phyloP scores from a whole-genome alignment of 2,888 invertebrate species.

The Ormia ochracea region DNA sequence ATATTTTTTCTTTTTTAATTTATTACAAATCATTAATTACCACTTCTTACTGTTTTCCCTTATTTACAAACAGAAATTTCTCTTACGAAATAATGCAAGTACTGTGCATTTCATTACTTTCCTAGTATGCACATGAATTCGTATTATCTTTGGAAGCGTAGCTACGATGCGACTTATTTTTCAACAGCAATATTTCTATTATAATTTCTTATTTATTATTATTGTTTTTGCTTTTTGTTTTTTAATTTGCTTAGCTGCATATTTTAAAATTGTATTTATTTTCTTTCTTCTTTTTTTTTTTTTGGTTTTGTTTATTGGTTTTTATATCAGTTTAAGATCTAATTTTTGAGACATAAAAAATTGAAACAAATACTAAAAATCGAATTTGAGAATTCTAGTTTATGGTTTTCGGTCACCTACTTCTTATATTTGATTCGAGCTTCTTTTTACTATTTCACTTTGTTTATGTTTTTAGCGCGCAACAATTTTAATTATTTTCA shows the following conservation, averaged over 20 bases:
- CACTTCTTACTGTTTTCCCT: background rate
- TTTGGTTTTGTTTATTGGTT: too few relatives aligned
- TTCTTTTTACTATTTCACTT: slow-evolving; percentile 2
- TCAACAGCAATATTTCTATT: background rate
- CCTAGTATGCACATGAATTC: background rate
- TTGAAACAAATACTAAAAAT: too few relatives aligned
- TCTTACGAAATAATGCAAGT: slow-evolving; percentile 18
- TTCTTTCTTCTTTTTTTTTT: too few relatives aligned
- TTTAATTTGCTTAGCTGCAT: background rate
- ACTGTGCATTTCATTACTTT: background rate
- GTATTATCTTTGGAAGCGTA: background rate
- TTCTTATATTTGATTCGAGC: slow-evolving; percentile 26
- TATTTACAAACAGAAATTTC: slow-evolving; percentile 15
- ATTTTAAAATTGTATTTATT: too few relatives aligned
- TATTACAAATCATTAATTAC: background rate
- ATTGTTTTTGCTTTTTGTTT: background rate
- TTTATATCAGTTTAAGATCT: too few relatives aligned
- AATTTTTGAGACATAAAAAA: too few relatives aligned
- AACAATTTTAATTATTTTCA: background rate
- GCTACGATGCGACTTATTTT: background rate
- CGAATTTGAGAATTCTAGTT: too few relatives aligned
- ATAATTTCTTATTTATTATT: slow-evolving; percentile 43
- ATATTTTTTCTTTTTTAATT: background rate
- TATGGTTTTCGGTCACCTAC: slow-evolving; percentile 44
- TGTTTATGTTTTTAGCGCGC: slow-evolving; percentile 23